Conservation (phyloP, 2,797 vertebrate genomes). For the Tokudaia tokunoshimensis region DNA sequence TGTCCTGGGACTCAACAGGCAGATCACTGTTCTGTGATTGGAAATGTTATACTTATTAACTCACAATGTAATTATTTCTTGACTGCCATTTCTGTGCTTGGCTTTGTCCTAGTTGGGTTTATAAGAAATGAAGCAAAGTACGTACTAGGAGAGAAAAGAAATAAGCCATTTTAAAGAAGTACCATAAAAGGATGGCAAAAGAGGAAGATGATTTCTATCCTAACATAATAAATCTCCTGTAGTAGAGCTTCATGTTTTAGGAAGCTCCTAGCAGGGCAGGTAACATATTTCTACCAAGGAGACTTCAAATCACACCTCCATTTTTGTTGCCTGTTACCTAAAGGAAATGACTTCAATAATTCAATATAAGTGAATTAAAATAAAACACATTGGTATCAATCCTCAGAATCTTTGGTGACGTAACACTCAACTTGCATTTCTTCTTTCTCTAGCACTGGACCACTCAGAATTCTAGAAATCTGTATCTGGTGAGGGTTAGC, state of each 20-base stretch:
- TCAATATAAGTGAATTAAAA: not conserved
- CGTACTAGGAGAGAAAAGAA: slow-evolving; percentile 44
- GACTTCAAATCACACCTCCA: not conserved
- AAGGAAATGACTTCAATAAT: slow-evolving; percentile 38
- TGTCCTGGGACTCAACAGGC: not conserved
- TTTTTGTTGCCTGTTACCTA: not conserved
- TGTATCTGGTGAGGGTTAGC: not conserved
- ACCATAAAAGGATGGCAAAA: not conserved
- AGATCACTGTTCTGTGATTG: not conserved
- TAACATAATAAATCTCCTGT: not conserved
- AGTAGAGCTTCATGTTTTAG: slow-evolving; percentile 24
- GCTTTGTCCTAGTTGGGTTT: not conserved
- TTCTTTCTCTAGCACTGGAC: not conserved
- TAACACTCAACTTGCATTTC: not conserved
- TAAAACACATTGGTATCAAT: not conserved
- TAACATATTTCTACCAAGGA: slow-evolving; percentile 52
- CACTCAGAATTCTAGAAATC: not conserved
- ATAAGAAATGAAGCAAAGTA: slow-evolving; percentile 30
- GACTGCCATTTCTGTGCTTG: slow-evolving; percentile 1
- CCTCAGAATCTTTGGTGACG: not conserved
- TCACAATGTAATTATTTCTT: slow-evolving; percentile 44
- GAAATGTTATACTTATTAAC: slow-evolving; percentile 24
- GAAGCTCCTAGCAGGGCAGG: not conserved
- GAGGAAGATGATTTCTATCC: slow-evolving; percentile 49
- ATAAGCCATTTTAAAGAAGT: not conserved